Evolutionary conservation across 2,888 invertebrate genomes (phyloP).

Genomic region (Didymodactylos carnosus): DNA sequence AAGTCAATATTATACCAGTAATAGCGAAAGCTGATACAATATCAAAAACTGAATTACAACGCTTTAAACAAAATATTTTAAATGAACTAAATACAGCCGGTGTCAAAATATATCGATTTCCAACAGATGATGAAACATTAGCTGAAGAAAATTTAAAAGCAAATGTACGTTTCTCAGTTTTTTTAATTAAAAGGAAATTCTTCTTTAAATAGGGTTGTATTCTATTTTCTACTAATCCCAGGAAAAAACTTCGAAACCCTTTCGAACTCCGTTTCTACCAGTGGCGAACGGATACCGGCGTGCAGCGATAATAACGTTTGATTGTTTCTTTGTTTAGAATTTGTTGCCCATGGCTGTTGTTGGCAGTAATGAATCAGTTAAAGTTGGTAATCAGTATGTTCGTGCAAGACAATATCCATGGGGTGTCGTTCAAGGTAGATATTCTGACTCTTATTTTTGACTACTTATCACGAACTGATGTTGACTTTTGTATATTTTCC

Average conservation of each 20-base stretch:
- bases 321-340: conserved; percentile 25
- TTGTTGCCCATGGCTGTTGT: conserved; percentile 94
- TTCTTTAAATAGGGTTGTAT: no score
- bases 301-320: background rate
- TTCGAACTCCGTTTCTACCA: no score
- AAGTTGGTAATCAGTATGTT: conserved; percentile 83
- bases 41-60: conserved; percentile 83
- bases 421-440: conserved; percentile 78
- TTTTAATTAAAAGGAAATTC: background rate
- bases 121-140: conserved; percentile 85
- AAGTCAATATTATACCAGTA: conserved; percentile 86
- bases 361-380: conserved; percentile 88
- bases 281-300: no score
- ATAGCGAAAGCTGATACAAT: conserved; percentile 98
- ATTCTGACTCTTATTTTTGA: background rate
- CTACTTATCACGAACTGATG: background rate
- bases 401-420: conserved; percentile 92
- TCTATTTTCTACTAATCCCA: background rate
- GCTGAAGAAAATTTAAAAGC: conserved; percentile 51
- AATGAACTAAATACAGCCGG: conserved; percentile 74
- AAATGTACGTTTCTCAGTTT: conserved; percentile 1
- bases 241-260: background rate
- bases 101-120: conserved; percentile 93
- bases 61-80: conserved; percentile 78
- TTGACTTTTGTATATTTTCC: background rate